These are phyloP conservation scores for Meloe dianella DNA, from an alignment of 2,888 invertebrate species.

Conservation along the genomic window DNA sequence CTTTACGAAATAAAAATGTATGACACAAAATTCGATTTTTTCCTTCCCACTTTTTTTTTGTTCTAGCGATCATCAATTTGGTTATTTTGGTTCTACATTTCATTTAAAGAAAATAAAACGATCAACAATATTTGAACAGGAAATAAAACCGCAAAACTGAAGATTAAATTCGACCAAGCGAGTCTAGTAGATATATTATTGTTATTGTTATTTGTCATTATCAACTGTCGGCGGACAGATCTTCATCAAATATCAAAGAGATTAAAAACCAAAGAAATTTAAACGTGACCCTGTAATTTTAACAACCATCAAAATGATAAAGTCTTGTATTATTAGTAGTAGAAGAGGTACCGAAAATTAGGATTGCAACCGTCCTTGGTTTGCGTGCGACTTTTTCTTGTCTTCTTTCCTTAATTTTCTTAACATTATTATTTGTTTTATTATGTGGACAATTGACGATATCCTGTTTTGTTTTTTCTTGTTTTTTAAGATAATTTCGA, in stretches of 20 bases:
- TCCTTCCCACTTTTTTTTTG: neutral
- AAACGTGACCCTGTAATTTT: conserved; percentile 31
- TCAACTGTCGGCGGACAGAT: conserved; percentile 14
- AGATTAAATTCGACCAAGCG: conserved; percentile 29
- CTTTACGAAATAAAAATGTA: conserved; percentile 54
- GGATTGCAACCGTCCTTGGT: conserved; percentile 19
- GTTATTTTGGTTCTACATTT: conserved; percentile 12
- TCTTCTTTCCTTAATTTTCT: neutral
- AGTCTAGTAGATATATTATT: conserved; percentile 25
- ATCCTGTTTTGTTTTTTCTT: too few relatives aligned
- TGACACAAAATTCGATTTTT: conserved; percentile 41
- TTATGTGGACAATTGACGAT: conserved; percentile 25
- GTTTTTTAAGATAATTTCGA: conserved; percentile 21
- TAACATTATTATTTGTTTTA: neutral
- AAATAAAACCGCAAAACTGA: conserved; percentile 34
- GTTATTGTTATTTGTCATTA: conserved; percentile 20
- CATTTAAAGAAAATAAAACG: conserved; percentile 7
- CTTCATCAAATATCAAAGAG: conserved; percentile 7
- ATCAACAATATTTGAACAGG: conserved; percentile 18
- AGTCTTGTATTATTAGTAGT: conserved; percentile 21
- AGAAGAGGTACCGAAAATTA: conserved; percentile 22
- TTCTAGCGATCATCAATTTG: neutral
- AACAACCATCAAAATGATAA: conserved; percentile 26
- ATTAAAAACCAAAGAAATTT: conserved; percentile 20
- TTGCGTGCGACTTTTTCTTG: conserved; percentile 31